Evolutionary conservation across 2,797 vertebrate genomes (phyloP), one percentile per base, ranked within the genome.

Genomic region (Tenualosa ilisha): DNA sequence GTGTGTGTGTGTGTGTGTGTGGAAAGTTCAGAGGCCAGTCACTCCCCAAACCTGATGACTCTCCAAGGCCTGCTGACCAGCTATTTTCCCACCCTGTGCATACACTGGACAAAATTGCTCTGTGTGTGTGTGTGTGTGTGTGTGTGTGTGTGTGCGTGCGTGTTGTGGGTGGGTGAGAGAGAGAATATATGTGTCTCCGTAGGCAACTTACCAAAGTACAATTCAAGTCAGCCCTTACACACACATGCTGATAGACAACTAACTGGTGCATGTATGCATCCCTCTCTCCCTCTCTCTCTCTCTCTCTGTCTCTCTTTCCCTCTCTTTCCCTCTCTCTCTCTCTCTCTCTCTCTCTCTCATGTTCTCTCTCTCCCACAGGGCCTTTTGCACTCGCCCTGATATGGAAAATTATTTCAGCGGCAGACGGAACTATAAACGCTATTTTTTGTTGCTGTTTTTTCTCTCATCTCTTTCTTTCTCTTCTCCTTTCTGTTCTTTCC

Each of bases 351-450:
- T 59, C 17, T 59, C 17, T 20, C 54, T 94, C 92, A 93, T 91
- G 95, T 94, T 93, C 92, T 91, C 90, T 91, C 91, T 94, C 68
- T 37, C 93, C 92, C 94, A 92, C 91, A 91, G 92, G 93, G 90
- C 0, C 92, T 90, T 89, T 87, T 89, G 90, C 88, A 89, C 88
- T 89, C 85, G 88, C 88, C 90, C 92, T 91, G 94, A 94, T 94
- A 95, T 94, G 94, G 94, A 95, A 96, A 94, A 95, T 93, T 91
- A 91, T 94, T 92, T 94, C 88, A 83, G 92, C 89, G 91, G 91
- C 92, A 93, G 92, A 89, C 89, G 85, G 91, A 93, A 94, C 93
- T 91, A 83, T 93, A 94, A 95, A 94, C 89, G 92, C 93, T 90
- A 93, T 94, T 94, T 93, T 91, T 85, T 84, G 87, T 81, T 65